Percentiles rank a stretch among this genome's conserved stretches.
phyloP scores from a whole-genome alignment of 2,113 vertebrate species.

The Procavia capensis region DNA sequence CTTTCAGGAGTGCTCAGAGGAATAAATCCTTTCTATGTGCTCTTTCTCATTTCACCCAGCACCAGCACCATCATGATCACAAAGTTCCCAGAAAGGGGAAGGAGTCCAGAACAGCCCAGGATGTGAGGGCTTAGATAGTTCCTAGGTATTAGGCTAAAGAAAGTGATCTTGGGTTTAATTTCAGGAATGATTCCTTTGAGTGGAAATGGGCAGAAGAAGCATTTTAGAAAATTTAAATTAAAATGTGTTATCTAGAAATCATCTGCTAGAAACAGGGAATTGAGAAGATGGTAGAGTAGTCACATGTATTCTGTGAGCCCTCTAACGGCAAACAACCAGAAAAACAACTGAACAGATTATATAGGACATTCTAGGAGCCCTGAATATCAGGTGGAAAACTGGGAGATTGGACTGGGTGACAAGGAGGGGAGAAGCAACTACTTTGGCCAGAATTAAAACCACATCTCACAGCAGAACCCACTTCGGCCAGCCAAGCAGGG shows the following conservation, averaged over 20 bases:
- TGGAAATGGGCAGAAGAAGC: neutral
- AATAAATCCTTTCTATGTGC: neutral
- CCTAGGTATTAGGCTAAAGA: neutral
- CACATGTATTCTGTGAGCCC: no score
- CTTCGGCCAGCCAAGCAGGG: no score
- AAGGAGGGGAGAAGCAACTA: no score
- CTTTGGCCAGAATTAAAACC: no score
- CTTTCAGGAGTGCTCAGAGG: neutral
- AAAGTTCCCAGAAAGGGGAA: neutral
- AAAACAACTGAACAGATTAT: no score
- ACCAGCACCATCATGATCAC: neutral
- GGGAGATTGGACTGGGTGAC: no score
- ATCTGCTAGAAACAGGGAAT: neutral
- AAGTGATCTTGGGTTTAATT: neutral
- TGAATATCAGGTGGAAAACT: no score
- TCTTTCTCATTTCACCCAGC: neutral
- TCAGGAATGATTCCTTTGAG: neutral
- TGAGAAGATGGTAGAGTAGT: neutral
- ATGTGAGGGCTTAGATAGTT: neutral
- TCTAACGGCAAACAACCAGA: no score
- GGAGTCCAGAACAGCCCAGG: neutral
- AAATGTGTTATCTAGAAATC: neutral
- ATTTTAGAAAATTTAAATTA: constrained; percentile 2
- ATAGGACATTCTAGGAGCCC: no score
- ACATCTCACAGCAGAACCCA: no score